These are phyloP conservation scores for Hypolimnas misippus DNA, from an alignment of 2,888 invertebrate species.

Conservation along the genomic window DNA sequence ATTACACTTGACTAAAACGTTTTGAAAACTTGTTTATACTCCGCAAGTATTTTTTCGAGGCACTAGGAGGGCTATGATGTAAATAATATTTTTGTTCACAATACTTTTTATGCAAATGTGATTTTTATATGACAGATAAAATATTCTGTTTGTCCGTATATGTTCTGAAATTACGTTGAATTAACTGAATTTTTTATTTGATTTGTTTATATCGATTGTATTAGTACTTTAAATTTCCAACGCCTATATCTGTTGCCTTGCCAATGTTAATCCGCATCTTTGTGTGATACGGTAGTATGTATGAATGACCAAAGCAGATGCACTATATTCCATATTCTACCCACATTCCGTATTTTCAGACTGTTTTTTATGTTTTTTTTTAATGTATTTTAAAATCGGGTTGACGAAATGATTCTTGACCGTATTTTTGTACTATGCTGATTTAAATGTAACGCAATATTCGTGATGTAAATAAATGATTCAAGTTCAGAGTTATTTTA, in stretches of 20 bases:
- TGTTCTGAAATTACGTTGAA: too few relatives aligned
- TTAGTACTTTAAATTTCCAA: too few relatives aligned
- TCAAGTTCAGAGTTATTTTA: conserved; percentile 23
- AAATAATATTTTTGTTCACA: too few relatives aligned
- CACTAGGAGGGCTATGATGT: background rate
- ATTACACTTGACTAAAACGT: background rate
- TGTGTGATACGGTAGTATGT: conserved; percentile 10
- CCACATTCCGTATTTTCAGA: conserved; percentile 66
- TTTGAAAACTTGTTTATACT: too few relatives aligned
- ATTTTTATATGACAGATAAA: too few relatives aligned
- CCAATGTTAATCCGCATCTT: background rate
- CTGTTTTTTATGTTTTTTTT: conserved; percentile 47
- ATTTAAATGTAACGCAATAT: conserved; percentile 71
- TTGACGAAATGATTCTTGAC: conserved; percentile 46
- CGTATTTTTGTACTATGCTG: conserved; percentile 72
- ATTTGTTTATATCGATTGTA: too few relatives aligned
- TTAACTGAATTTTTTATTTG: too few relatives aligned
- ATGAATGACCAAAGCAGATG: conserved; percentile 36
- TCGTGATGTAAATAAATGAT: conserved; percentile 71
- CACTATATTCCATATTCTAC: conserved; percentile 47
- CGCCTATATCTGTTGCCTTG: background rate
- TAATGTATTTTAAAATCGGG: conserved; percentile 44
- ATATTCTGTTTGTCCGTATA: too few relatives aligned
- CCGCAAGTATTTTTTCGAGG: background rate
- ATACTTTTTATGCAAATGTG: too few relatives aligned